Percentiles rank a stretch among this genome's conserved stretches.
phyloP scores from a whole-genome alignment of 2,797 vertebrate species.

The Thaleichthys pacificus region DNA sequence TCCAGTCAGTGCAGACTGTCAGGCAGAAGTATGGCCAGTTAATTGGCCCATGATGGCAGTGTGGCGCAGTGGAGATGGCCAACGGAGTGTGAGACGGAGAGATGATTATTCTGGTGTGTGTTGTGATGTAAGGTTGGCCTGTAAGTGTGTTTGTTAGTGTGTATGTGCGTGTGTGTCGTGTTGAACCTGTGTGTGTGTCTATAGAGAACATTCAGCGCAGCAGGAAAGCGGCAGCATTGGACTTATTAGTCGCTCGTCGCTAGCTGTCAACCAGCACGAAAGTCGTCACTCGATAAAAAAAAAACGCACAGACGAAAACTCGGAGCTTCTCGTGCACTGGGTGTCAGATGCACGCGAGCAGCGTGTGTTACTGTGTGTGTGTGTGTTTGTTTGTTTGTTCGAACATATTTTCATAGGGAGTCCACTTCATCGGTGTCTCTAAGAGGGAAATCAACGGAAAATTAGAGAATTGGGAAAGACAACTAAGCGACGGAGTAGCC shows the following conservation, averaged over 20 bases:
- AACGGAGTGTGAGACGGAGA: slow-evolving; percentile 74
- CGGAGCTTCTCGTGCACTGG: slow-evolving; percentile 56
- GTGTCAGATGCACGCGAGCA: slow-evolving; percentile 39
- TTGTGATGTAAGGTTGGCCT: slow-evolving; percentile 9
- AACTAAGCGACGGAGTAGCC: slow-evolving; percentile 18
- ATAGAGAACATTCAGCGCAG: slow-evolving; percentile 71
- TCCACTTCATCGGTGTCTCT: slow-evolving; percentile 54
- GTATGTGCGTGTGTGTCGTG: slow-evolving; percentile 43
- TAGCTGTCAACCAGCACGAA: slow-evolving; percentile 79
- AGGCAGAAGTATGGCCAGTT: slow-evolving; percentile 80
- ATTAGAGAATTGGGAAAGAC: slow-evolving; percentile 61
- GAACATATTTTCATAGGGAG: slow-evolving; percentile 57
- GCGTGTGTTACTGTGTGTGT: slow-evolving; percentile 15
- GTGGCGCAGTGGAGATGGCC: slow-evolving; percentile 76
- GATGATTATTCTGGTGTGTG: slow-evolving; percentile 70
- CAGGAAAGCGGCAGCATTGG: slow-evolving; percentile 71
- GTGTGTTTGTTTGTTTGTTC: neutral
- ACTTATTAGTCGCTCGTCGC: slow-evolving; percentile 80
- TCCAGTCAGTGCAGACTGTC: slow-evolving; percentile 72
- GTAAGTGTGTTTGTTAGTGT: slow-evolving; percentile 33
- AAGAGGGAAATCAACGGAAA: slow-evolving; percentile 74
- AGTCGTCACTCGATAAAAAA: slow-evolving; percentile 77
- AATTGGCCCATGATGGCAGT: slow-evolving; percentile 81
- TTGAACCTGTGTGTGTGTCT: slow-evolving; percentile 36
- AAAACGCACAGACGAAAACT: slow-evolving; percentile 73